A percentile compares a stretch with the other conserved stretches of the same genome.
Conservation (phyloP, 2,888 invertebrate species). For the Drosophila dives region DNA sequence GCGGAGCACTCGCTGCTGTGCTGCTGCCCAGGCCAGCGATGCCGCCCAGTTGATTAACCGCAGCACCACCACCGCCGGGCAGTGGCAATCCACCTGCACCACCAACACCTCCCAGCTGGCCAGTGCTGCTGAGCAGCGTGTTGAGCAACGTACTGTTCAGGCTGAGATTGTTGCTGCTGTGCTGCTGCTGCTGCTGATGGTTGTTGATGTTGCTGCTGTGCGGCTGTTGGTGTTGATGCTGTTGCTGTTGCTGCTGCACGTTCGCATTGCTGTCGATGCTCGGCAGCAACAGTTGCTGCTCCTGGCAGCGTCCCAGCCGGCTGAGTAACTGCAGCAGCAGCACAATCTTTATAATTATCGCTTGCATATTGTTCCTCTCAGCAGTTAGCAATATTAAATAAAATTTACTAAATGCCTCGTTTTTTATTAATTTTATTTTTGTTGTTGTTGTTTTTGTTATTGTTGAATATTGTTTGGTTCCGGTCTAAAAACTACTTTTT, state of each 20-base stretch:
- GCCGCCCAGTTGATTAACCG: constrained; percentile 49
- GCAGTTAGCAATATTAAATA: constrained; percentile 8
- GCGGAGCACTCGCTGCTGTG: constrained; percentile 34
- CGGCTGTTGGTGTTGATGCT: constrained; percentile 37
- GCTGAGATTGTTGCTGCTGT: constrained; percentile 48
- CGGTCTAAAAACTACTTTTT: constrained; percentile 72
- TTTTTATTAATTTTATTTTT: background rate
- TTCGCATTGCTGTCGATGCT: constrained; percentile 47
- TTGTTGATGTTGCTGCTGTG: constrained; percentile 36
- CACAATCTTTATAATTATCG: constrained; percentile 39
- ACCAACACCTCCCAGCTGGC: constrained; percentile 39
- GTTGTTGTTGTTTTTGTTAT: constrained; percentile 12
- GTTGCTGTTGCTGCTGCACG: constrained; percentile 44
- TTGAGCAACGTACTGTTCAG: constrained; percentile 74
- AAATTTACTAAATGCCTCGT: constrained; percentile 43
- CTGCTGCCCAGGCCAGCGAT: constrained; percentile 39
- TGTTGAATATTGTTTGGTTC: constrained; percentile 36
- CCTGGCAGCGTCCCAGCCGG: constrained; percentile 53
- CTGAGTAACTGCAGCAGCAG: constrained; percentile 54
- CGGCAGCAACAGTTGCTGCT: constrained; percentile 58
- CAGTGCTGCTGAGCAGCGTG: constrained; percentile 48
- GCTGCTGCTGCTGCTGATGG: constrained; percentile 43
- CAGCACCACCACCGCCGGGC: constrained; percentile 47
- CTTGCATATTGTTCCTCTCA: constrained; percentile 37
- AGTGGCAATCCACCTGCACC: constrained; percentile 13